Evolutionary conservation across 2,888 invertebrate species (phyloP).

Genomic region (Acronicta psi): DNA sequence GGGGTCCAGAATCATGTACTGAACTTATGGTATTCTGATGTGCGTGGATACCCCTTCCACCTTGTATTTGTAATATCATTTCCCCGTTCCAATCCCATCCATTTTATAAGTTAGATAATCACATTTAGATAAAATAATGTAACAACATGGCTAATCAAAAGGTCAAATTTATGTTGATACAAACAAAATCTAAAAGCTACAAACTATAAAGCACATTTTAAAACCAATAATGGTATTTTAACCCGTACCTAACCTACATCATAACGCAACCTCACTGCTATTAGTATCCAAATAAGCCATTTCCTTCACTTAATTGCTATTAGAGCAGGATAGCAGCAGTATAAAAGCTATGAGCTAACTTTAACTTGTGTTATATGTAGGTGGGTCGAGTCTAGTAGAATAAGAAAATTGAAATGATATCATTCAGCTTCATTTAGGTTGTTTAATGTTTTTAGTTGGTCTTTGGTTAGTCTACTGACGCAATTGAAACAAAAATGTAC

Average conservation of each 20-base stretch:
- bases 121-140: too few species aligned
- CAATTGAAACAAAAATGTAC: too few species aligned
- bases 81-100: too few species aligned
- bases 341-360: neutral
- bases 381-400: neutral
- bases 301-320: constrained; percentile 29
- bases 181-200: neutral
- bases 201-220: neutral
- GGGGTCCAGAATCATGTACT: too few species aligned
- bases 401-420: neutral
- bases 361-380: neutral
- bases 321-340: constrained; percentile 1
- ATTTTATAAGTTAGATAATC: too few species aligned
- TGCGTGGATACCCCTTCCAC: too few species aligned
- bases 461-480: too few species aligned
- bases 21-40: too few species aligned
- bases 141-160: too few species aligned
- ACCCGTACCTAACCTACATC: neutral
- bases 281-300: constrained; percentile 24
- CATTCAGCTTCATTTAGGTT: neutral
- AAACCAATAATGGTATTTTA: neutral
- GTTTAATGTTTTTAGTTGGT: too few species aligned
- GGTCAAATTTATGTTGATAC: too few species aligned
- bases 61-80: too few species aligned
- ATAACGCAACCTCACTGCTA: constrained; percentile 4